phyloP scores from a whole-genome alignment of 92 coral and sea anemone genomes.

The Micromussa lordhowensis region DNA sequence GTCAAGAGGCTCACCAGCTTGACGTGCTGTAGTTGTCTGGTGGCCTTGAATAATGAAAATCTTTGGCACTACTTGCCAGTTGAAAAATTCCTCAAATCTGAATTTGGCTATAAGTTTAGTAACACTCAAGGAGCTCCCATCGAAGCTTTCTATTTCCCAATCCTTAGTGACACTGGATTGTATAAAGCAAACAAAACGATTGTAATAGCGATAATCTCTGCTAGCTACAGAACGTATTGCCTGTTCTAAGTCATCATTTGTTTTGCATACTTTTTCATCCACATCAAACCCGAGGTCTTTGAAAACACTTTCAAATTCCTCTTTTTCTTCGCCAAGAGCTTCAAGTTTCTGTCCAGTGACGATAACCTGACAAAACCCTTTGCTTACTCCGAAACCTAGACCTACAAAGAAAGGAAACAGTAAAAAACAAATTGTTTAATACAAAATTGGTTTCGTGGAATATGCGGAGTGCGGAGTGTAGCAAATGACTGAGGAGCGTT shows the following conservation, averaged over 20 bases:
- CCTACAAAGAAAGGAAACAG: not conserved
- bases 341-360: no score
- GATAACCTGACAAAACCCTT: slow-evolving; percentile 2
- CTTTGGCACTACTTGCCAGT: not conserved
- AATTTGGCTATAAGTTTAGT: not conserved
- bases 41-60: not conserved
- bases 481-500: no score
- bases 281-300: not conserved
- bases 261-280: not conserved
- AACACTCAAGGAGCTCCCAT: not conserved
- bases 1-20: not conserved
- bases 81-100: not conserved
- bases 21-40: not conserved
- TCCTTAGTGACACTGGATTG: not conserved
- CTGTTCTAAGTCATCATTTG: not conserved
- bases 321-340: not conserved
- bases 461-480: no score
- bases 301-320: not conserved
- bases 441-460: no score
- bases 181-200: not conserved
- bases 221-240: not conserved
- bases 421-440: no score
- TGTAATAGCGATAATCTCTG: not conserved
- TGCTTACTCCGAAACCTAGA: not conserved
- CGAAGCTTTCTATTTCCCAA: not conserved